Evolutionary conservation across 92 coral and sea anemone genomes (phyloP).

Genomic region (Pocillopora meandrina): DNA sequence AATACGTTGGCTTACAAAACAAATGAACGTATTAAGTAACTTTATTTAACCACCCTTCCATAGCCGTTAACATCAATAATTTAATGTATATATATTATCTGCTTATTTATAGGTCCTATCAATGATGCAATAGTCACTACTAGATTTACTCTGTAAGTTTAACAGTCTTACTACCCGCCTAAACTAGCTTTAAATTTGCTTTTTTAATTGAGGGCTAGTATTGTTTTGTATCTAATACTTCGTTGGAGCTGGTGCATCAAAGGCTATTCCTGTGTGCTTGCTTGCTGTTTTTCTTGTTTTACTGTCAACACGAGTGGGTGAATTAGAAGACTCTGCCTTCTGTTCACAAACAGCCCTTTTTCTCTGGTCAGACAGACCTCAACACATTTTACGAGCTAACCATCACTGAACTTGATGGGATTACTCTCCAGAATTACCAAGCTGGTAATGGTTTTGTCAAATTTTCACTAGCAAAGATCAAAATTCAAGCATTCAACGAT

Average conservation of each 20-base stretch:
- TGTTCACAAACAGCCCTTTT: slow-evolving; percentile 50
- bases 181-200: too few species aligned
- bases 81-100: too few species aligned
- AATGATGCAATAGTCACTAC: too few species aligned
- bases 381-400: slow-evolving; percentile 69
- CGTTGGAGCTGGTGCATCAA: not conserved
- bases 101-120: too few species aligned
- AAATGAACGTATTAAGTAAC: too few species aligned
- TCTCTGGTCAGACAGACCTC: slow-evolving; percentile 45
- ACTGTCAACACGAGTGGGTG: slow-evolving; percentile 52
- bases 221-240: not conserved
- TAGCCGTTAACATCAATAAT: too few species aligned
- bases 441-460: slow-evolving; percentile 59
- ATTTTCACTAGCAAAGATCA: slow-evolving; percentile 42
- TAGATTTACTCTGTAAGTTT: too few species aligned
- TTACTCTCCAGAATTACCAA: slow-evolving; percentile 64
- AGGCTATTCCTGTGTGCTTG: not conserved
- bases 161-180: too few species aligned
- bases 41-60: too few species aligned
- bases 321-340: slow-evolving; percentile 42
- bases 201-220: too few species aligned
- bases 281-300: slow-evolving; percentile 36
- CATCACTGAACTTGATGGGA: slow-evolving; percentile 60
- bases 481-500: slow-evolving; percentile 66
- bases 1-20: too few species aligned